Conservation (phyloP, 1,140 invertebrate genomes). For the Zaprionus capensis region DNA sequence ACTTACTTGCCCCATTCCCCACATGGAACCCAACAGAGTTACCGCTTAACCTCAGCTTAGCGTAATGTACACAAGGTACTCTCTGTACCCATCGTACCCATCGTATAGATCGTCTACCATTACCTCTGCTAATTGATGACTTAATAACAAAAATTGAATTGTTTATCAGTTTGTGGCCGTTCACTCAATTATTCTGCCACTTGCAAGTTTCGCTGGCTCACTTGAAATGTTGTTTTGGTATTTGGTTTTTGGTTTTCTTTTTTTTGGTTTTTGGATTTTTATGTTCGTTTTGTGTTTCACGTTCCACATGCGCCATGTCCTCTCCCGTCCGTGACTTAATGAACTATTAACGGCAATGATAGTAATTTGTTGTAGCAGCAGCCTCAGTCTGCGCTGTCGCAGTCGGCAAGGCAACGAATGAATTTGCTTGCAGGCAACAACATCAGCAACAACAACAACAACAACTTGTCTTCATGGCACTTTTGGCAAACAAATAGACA, state of each 20-base stretch:
- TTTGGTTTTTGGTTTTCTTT: background rate
- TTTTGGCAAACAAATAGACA: constrained; percentile 82
- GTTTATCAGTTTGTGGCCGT: constrained; percentile 68
- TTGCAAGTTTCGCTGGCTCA: constrained; percentile 28
- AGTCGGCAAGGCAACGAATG: constrained; percentile 49
- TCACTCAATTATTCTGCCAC: constrained; percentile 83
- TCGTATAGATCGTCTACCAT: constrained; percentile 21
- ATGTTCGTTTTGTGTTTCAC: constrained; percentile 69
- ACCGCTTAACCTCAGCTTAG: background rate
- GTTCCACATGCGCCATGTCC: constrained; percentile 62
- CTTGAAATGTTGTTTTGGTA: constrained; percentile 3
- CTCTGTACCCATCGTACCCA: background rate
- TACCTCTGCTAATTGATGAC: constrained; percentile 72
- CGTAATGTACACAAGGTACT: background rate
- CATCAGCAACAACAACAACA: constrained; percentile 52
- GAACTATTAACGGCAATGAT: constrained; percentile 83
- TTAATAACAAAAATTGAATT: constrained; percentile 79
- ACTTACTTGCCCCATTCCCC: background rate
- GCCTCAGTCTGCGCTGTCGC: constrained; percentile 26
- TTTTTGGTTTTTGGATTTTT: constrained; percentile 22
- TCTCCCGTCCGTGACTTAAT: constrained; percentile 76
- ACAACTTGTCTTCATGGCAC: constrained; percentile 80
- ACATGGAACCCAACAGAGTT: background rate
- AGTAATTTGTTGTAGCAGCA: constrained; percentile 74
- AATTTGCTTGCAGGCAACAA: constrained; percentile 71